Base-by-base conservation (phyloP, 2,113 vertebrate genomes). In the Osmerus eperlanus region DNA sequence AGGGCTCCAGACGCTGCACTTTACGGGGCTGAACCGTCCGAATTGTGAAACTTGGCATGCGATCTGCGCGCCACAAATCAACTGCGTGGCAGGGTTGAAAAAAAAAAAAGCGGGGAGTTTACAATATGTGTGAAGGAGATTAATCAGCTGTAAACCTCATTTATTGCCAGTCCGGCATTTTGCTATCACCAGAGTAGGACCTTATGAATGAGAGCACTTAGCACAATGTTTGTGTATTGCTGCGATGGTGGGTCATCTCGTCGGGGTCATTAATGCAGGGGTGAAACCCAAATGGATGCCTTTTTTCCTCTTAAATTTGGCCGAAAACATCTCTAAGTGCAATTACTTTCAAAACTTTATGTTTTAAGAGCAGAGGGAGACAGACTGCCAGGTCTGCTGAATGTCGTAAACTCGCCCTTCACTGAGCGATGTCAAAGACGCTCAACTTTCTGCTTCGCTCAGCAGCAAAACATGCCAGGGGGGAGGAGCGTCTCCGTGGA, bases 201-300 rank as follows among this genome's bases (percentile, higher is more conserved):
- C 72, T 71, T 81, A 84, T 76, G 81, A 89, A 87, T 79, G 36
- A 81, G 85, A 71, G 69, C 76, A 80, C 74, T 87, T 84, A 82
- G 82, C 78, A 84, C 86, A 90, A 90, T 87, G 85, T 90, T 91
- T 86, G 70, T 73, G 73, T 85, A 87, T 89, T 85, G 88, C 79
- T 81, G 81, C 80, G 59, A 74, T 70, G 81, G 80, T 84, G 77
- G 78, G 86, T 91, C 89, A 88, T 70, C 80, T 79, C 73, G 78
- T 74, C 79, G 78, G 65, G 36, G 66, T 80, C 70, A 87, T 90
- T 87, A 90, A 85, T 81, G 83, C 83, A 85, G 80, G 79, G 82
- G 78, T 84, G 72, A 90, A 89, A 90, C 89, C 79, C 80, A 85
- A 89, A 89, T 84, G 70, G 77, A 80, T 84, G 77, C 29, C 16